Evolutionary conservation across 2,113 vertebrate species (phyloP), one percentile per base, ranked within the genome.

Genomic region (Oceanodroma tethys): DNA sequence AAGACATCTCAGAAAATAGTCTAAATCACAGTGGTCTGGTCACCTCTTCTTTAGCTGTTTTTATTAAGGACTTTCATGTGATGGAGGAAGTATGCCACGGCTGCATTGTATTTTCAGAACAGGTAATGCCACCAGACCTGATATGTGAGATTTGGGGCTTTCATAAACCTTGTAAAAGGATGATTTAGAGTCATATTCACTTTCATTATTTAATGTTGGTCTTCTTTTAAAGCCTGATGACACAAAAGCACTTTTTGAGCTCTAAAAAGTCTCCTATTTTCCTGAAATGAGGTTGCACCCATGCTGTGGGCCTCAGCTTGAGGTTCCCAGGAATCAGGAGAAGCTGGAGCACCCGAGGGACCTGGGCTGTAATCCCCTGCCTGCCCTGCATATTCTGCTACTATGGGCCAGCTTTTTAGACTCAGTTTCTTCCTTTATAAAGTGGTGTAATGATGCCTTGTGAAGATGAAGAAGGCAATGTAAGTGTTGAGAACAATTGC

Each of bases 51-150:
- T 79, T 36, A 67, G 66, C 50, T 73, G 36, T 15, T 76, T 63
- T 38, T n/a, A 56, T 62, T 16, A 34, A 47, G 81, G 32, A 42
- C 48, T 86, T 76, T 3, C 16, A 32, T 8, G 52, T 29, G 48
- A 13, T 26, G 25, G 29, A 62, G 52, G 21, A 48, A 29, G 11
- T 55, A 32, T 0, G 3, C 36, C 16, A 27, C 1, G 3, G 50
- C 45, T 60, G 50, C 42, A 22, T 5, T 40, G 27, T 55, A 16
- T 59, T 68, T 70, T 63, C 56, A 71, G 50, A 60, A 75, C 50
- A n/a, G 50, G 32, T 85, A 60, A n/a, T 13, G 25, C 34, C 52
- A 29, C 38, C 40, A 55, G 58, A 74, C 6, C 52, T 84, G 47
- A 50, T 32, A 62, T 40, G 36, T 81, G 52, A 50, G 52, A 47